Evolutionary conservation across 2,797 vertebrate species (phyloP), one percentile per base, ranked within the genome.

Genomic region (Acomys russatus): DNA sequence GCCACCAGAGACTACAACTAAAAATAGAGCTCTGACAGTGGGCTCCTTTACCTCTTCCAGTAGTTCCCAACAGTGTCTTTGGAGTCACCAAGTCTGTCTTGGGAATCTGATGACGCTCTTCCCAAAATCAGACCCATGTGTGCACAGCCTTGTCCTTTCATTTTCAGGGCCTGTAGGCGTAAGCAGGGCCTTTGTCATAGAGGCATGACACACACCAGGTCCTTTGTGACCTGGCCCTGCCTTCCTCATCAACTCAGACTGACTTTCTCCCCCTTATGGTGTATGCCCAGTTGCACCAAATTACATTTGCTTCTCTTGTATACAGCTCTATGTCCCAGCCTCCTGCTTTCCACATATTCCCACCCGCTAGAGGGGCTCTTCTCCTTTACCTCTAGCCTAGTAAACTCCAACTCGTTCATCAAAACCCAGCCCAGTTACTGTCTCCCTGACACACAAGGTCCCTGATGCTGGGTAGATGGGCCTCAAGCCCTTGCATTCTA

Each of bases 331-430:
- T 38, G 25, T 11, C 15, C 23, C 68, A 10, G 64, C 71, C 66
- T 63, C 49, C 7, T 38, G 59, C 51, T 83, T 90, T 23, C 35
- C 33, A 22, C 28, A 1, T 15, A 38, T 63, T 68, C 80, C 44
- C 38, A 54, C 80, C 76, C 54, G 3, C 25, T 38, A 9, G 35
- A 88, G 64, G 64, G 38, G 35, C 33, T 92, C 44, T 38, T n/a
- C 76, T 79, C 9, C 76, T 33, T 92, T 14, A 70, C 54, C 51
- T 54, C 18, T 73, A 38, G 38, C 38, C 51, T 68, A 30, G 66
- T 28, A 64, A 95, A 85, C n/a, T 51, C 78, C 61, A 66, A 68
- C 30, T 83, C 8, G 2, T 49, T 74, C 88, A 82, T 95, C 59
- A 92, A 88, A 96, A 61, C 49, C 77, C 90, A 44, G 33, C 14